A percentile compares a stretch with the other conserved stretches of the same genome.
These are phyloP conservation scores for Cylloceria caligata DNA, from an alignment of 2,888 invertebrate species.

Conservation along the genomic window DNA sequence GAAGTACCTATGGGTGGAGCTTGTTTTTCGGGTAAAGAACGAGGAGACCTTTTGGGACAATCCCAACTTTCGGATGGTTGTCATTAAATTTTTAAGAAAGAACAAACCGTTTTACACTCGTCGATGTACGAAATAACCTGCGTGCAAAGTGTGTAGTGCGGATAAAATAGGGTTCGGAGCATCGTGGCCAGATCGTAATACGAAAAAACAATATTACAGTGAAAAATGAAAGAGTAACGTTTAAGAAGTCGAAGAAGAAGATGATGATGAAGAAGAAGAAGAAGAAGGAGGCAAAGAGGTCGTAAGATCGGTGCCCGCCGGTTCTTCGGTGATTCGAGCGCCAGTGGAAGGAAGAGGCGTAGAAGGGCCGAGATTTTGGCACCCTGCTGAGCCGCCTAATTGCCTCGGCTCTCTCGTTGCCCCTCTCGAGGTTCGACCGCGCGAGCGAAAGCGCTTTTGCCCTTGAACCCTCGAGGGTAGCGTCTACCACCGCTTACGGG, in stretches of 20 bases:
- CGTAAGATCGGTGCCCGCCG: constrained; percentile 59
- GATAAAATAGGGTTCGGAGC: constrained; percentile 8
- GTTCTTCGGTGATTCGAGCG: constrained; percentile 49
- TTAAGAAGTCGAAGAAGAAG: constrained; percentile 68
- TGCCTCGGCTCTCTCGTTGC: constrained; percentile 75
- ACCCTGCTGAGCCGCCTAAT: constrained; percentile 83
- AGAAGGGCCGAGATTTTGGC: constrained; percentile 78
- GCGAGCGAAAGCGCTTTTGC: constrained; percentile 66
- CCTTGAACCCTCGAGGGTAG: constrained; percentile 81
- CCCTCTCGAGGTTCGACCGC: constrained; percentile 59
- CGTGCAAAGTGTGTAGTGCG: neutral
- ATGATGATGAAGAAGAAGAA: constrained; percentile 68
- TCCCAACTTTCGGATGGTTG: constrained; percentile 5
- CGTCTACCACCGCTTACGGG: constrained; percentile 61
- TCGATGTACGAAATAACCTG: too few species aligned
- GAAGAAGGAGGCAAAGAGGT: constrained; percentile 72
- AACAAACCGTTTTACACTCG: too few species aligned
- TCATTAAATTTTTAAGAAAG: neutral
- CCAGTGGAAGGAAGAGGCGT: constrained; percentile 68
- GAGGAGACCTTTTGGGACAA: constrained; percentile 16
- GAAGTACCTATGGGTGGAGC: constrained; percentile 19
- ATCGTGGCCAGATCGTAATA: constrained; percentile 33
- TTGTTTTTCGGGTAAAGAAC: constrained; percentile 7
- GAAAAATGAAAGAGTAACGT: constrained; percentile 57
- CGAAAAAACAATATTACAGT: constrained; percentile 63